Evolutionary conservation across 2,888 invertebrate species (phyloP), one percentile per base, ranked within the genome.

Genomic region (Lasioglossum leucozonium): DNA sequence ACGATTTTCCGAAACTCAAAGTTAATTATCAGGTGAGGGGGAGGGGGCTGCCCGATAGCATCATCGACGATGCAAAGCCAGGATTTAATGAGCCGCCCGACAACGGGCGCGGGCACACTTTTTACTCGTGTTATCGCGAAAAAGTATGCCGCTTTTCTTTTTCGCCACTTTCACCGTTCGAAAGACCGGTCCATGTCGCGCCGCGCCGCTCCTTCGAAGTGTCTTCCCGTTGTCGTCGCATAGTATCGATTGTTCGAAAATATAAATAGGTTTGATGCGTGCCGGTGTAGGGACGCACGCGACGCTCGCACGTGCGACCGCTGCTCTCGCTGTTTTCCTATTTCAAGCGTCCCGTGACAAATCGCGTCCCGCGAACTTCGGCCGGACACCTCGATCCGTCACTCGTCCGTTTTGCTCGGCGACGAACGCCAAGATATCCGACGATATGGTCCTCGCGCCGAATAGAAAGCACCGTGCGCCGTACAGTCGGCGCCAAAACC

Each of bases 221-320:
- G 51, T 75, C 55, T 79, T 72, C 16, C 8, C 26, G n/a, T n/a
- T n/a, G 34, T 10, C 51, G 72, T 30, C 72, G 71, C 42, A 30
- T 22, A 16, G n/a, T 40, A 85, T 85, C 81, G 81, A 86, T 81
- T 58, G 11, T 13, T 3, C 40, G 67, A 22, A 73, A 81, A 86
- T 69, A 81, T 76, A 86, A 81, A 86, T 79, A 86, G 78, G 22
- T 74, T 62, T 69, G 55, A 58, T 77, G 76, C 71, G 67, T 67
- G 34, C n/a, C 51, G 67, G 58, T 72, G 67, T 78, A 16, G 42
- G 40, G 72, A 62, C 58, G 58, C 77, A 47, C 65, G 40, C 22
- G 47, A 67, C 72, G 51, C 78, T 75, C 42, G 73, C 76, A 30
- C 26, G 18, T 18, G 37, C 4, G 34, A 1, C 34, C 34, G 34